Evolutionary conservation across 1,140 invertebrate genomes (phyloP).

Genomic region (Euwallacea similis): DNA sequence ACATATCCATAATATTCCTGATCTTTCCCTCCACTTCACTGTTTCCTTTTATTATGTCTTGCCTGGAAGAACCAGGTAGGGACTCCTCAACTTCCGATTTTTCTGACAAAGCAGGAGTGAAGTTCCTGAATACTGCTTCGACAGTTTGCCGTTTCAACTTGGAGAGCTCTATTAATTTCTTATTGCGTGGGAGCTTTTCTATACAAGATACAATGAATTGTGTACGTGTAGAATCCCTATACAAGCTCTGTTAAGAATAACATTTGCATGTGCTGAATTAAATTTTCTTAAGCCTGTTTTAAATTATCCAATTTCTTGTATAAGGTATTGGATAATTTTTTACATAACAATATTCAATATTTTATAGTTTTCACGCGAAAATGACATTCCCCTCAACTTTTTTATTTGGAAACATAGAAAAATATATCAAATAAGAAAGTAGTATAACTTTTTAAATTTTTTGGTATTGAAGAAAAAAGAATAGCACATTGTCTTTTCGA

Average conservation of each 20-base stretch:
- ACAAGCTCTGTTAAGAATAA: neutral
- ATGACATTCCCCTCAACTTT: no score
- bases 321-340: no score
- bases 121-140: constrained; percentile 30
- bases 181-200: constrained; percentile 42
- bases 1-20: constrained; percentile 73
- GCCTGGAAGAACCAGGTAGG: constrained; percentile 22
- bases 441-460: no score
- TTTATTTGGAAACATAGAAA: no score
- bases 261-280: no score
- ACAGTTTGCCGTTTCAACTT: constrained; percentile 36
- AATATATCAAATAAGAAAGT: no score
- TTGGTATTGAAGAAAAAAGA: no score
- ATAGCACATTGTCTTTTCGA: no score
- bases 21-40: constrained; percentile 62
- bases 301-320: no score
- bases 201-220: constrained; percentile 47
- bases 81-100: neutral
- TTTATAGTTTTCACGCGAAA: no score
- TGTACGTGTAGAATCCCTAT: constrained; percentile 50
- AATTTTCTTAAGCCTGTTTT: no score
- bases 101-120: constrained; percentile 23
- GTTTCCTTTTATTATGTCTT: neutral
- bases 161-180: constrained; percentile 39
- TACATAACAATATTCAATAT: no score